Conservation (phyloP, 2,797 vertebrate genomes). For the Neoniphon sammara region DNA sequence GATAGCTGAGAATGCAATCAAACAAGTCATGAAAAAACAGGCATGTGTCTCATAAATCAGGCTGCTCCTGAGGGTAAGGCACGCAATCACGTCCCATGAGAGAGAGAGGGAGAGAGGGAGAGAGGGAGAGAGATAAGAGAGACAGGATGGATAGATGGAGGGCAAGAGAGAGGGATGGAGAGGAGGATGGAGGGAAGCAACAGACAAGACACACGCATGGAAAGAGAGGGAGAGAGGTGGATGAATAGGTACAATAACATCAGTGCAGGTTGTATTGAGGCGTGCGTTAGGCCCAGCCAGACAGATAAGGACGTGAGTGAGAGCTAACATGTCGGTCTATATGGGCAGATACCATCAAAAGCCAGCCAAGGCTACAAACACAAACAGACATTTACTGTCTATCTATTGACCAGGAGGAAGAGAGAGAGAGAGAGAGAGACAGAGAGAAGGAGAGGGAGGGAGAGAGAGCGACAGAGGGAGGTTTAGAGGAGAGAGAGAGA, state of each 20-base stretch:
- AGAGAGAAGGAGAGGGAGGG: not conserved
- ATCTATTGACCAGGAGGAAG: not conserved
- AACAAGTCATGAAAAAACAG: constrained; percentile 83
- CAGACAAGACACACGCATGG: not conserved
- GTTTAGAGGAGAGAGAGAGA: not conserved
- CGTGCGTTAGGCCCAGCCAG: not conserved
- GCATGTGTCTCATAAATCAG: constrained; percentile 80
- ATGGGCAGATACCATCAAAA: constrained; percentile 1
- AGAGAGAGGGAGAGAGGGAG: constrained; percentile 21
- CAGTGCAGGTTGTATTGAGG: not conserved
- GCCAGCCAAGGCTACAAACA: not conserved
- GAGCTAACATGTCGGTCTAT: not conserved
- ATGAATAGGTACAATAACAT: not conserved
- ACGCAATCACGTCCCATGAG: constrained; percentile 56
- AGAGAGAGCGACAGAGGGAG: not conserved
- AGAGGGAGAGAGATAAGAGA: not conserved
- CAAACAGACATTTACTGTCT: constrained; percentile 2
- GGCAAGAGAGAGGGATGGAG: not conserved
- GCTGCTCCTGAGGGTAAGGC: constrained; percentile 64
- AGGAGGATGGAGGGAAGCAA: constrained; percentile 11
- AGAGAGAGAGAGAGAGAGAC: not conserved
- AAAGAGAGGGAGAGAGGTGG: not conserved
- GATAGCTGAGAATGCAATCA: constrained; percentile 82
- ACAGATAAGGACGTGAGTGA: not conserved
- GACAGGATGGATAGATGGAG: constrained; percentile 5